Conservation (phyloP, 2,113 vertebrate genomes). For the Catharus fuscescens region DNA sequence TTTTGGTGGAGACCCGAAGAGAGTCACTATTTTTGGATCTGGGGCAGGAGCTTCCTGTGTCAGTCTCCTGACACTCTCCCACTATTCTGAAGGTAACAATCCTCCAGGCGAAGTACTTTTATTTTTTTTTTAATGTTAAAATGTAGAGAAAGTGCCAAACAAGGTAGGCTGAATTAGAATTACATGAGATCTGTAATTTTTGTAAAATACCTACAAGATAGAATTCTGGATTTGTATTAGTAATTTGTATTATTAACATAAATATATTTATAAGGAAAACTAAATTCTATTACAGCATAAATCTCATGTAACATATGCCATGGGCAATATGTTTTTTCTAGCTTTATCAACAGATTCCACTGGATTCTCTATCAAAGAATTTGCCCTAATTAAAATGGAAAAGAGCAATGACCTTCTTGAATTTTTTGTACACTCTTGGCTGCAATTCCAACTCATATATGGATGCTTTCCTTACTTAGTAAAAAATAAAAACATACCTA, state of each 20-base stretch:
- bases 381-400: not conserved
- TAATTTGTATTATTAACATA: not conserved
- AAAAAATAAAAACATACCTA: not conserved
- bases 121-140: not conserved
- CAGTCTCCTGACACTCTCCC: slow-evolving; percentile 92
- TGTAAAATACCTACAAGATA: not conserved
- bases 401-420: not conserved
- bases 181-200: not conserved
- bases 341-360: not conserved
- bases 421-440: not conserved
- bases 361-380: not conserved
- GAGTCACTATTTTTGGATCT: slow-evolving; percentile 96
- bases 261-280: not conserved
- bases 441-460: not conserved
- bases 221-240: not conserved
- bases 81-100: slow-evolving; percentile 94
- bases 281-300: not conserved
- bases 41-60: slow-evolving; percentile 96
- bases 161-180: not conserved
- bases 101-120: not conserved
- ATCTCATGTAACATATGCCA: not conserved
- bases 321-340: not conserved
- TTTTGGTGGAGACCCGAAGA: slow-evolving; percentile 94
- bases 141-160: not conserved
- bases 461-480: not conserved